These are phyloP conservation scores for Drosophila percnosoma DNA, from an alignment of 2,888 invertebrate species.

Conservation along the genomic window DNA sequence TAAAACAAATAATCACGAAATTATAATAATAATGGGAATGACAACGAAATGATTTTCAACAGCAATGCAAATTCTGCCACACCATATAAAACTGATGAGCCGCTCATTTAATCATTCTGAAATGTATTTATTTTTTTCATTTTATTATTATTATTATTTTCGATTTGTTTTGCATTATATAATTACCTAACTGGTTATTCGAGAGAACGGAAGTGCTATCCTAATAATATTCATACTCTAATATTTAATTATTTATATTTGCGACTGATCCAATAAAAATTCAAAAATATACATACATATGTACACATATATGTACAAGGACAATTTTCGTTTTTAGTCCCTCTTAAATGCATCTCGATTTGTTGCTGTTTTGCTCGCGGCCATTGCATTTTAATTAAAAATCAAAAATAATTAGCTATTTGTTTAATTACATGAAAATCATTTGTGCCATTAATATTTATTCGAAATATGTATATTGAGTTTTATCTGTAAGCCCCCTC, in stretches of 20 bases:
- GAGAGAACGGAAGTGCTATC: constrained; percentile 34
- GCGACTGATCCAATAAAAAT: constrained; percentile 1
- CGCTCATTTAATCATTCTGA: constrained; percentile 39
- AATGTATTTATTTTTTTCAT: constrained; percentile 32
- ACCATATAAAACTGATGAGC: constrained; percentile 42
- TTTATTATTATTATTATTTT: neutral
- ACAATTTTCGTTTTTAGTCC: constrained; percentile 30
- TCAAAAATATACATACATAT: neutral
- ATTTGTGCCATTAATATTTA: constrained; percentile 77
- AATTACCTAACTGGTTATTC: constrained; percentile 19
- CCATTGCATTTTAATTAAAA: constrained; percentile 75
- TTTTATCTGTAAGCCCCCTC: constrained; percentile 27
- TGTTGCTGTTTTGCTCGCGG: constrained; percentile 50
- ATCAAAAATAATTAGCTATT: constrained; percentile 80
- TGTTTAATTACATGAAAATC: constrained; percentile 79
- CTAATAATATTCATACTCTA: constrained; percentile 27
- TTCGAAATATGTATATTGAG: constrained; percentile 51
- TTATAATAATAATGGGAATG: constrained; percentile 68
- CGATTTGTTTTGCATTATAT: constrained; percentile 23
- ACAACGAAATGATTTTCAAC: constrained; percentile 55
- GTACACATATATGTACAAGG: constrained; percentile 14
- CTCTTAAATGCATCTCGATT: constrained; percentile 54
- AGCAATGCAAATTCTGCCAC: constrained; percentile 40
- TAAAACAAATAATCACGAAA: constrained; percentile 74
- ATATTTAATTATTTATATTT: constrained; percentile 43